Conservation (phyloP, 2,888 invertebrate genomes). For the Chalcis sispes region DNA sequence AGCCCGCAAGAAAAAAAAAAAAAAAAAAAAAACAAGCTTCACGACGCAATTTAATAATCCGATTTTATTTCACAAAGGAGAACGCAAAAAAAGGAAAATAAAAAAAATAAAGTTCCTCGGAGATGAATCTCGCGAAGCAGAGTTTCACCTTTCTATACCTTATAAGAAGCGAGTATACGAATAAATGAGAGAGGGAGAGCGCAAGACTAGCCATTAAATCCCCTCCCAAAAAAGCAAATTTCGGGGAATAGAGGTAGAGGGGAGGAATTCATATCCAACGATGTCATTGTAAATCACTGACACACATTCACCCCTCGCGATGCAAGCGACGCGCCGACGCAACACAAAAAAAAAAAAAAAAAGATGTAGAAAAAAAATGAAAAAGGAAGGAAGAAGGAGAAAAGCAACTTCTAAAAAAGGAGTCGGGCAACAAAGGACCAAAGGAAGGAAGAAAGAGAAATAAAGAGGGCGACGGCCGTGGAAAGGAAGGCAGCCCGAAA, state of each 20-base stretch:
- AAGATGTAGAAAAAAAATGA: neutral
- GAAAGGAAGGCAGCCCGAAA: neutral
- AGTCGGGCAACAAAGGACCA: neutral
- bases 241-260: too few species aligned
- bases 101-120: neutral
- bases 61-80: neutral
- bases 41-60: neutral
- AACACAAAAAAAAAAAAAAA: slow-evolving; percentile 1
- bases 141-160: neutral
- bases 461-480: neutral
- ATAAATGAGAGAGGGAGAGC: neutral
- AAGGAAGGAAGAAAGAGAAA: slow-evolving; percentile 10
- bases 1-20: too few species aligned
- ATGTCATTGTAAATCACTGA: slow-evolving; percentile 37
- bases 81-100: neutral
- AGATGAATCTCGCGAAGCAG: too few species aligned
- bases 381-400: neutral
- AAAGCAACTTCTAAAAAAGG: neutral
- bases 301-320: slow-evolving; percentile 22
- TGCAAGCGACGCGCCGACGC: too few species aligned
- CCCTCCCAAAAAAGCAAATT: neutral
- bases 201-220: slow-evolving; percentile 8
- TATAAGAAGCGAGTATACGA: neutral
- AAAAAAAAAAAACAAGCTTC: neutral
- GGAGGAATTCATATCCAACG: neutral